These are phyloP conservation scores for Euleptes europaea DNA, from an alignment of 2,113 vertebrate genomes.

Conservation along the genomic window DNA sequence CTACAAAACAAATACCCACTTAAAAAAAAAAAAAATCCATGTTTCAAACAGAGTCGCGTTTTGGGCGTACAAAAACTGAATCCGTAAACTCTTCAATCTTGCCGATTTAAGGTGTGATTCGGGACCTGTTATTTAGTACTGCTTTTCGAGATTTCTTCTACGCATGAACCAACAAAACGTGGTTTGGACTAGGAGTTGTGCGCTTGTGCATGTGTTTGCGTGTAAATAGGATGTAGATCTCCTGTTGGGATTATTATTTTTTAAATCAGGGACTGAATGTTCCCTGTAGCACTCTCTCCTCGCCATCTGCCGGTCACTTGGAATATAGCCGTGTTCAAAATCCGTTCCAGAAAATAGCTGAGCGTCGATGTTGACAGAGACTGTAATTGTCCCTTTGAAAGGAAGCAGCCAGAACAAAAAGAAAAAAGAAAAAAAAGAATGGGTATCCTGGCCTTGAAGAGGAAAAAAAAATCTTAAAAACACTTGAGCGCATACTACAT, in stretches of 20 bases:
- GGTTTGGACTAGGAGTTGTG: not conserved
- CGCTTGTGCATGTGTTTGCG: not conserved
- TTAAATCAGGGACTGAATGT: not conserved
- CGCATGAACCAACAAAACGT: not conserved
- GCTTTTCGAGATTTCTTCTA: not conserved
- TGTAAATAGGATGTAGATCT: not conserved
- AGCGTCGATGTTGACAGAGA: no score
- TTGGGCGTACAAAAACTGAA: not conserved
- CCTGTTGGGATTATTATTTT: not conserved
- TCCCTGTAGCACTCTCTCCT: constrained; percentile 5
- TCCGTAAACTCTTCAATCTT: not conserved
- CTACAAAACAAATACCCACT: no score
- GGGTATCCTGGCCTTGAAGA: not conserved
- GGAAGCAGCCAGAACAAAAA: not conserved
- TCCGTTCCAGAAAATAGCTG: not conserved
- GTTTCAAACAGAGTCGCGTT: not conserved
- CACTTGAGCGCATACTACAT: not conserved
- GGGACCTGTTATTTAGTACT: not conserved
- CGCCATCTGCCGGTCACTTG: constrained; percentile 69
- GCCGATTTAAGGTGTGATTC: not conserved
- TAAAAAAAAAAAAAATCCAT: no score
- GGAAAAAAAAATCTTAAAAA: not conserved
- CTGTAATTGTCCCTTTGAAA: not conserved
- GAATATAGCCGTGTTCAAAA: not conserved
- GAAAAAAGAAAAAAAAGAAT: not conserved